Evolutionary conservation across 2,797 vertebrate species (phyloP).

Genomic region (Adelosebastes latens): DNA sequence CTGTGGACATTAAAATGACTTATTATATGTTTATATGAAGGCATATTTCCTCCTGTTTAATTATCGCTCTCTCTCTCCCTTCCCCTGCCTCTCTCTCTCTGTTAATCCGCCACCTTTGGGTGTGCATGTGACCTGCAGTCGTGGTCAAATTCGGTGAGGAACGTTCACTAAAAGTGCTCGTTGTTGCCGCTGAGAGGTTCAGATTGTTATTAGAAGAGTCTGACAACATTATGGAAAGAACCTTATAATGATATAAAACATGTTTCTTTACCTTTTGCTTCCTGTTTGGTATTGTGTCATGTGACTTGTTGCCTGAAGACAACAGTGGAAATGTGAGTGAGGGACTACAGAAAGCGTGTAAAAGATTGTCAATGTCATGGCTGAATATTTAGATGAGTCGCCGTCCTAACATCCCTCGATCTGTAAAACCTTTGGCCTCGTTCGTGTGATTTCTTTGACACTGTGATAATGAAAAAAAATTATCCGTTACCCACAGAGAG

Average conservation of each 20-base stretch:
- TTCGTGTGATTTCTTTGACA: not conserved
- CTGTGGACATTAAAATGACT: conserved; percentile 61
- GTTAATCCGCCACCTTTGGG: conserved; percentile 14
- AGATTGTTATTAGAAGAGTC: not conserved
- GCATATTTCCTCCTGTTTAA: conserved; percentile 44
- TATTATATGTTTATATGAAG: conserved; percentile 60
- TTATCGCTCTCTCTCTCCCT: not conserved
- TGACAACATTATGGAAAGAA: not conserved
- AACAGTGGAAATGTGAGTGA: too few relatives aligned
- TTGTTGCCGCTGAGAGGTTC: not conserved
- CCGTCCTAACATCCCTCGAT: not conserved
- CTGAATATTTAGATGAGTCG: not conserved
- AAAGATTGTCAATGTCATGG: not conserved
- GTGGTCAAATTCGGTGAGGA: conserved; percentile 6
- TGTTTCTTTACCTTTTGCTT: fast-evolving
- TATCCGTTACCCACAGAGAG: not conserved
- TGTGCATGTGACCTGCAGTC: conserved; percentile 42
- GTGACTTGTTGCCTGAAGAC: not conserved
- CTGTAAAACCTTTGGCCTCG: not conserved
- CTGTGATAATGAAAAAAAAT: conserved; percentile 2
- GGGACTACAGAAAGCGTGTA: not conserved
- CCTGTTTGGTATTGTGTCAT: not conserved
- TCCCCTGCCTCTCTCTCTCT: not conserved
- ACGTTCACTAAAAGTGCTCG: not conserved
- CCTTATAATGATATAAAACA: not conserved